Conservation (phyloP, 2,797 vertebrate species). For the Hoplostethus mediterraneus region DNA sequence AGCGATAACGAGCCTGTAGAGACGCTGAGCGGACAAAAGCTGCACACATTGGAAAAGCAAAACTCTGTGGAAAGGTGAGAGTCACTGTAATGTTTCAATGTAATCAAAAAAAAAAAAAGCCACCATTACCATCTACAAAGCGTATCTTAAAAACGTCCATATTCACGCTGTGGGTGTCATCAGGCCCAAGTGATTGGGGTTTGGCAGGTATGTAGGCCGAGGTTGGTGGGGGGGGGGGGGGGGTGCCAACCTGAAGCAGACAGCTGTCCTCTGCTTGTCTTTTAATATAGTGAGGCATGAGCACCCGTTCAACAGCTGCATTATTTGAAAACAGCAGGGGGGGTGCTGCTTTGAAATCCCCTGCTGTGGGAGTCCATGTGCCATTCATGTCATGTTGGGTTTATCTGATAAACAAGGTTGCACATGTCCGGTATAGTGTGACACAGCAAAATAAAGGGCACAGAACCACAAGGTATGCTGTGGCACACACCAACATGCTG, state of each 20-base stretch:
- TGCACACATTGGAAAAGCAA: background rate
- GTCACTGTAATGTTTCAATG: background rate
- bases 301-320: background rate
- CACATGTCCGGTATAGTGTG: background rate
- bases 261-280: too few species aligned
- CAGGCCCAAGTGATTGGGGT: too few species aligned
- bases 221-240: background rate
- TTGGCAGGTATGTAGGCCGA: too few species aligned
- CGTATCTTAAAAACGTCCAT: too few species aligned
- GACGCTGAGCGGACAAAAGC: slow-evolving; percentile 10
- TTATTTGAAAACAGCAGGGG: background rate
- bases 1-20: slow-evolving; percentile 56
- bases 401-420: too few species aligned
- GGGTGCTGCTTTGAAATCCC: background rate
- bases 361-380: background rate
- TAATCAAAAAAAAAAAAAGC: background rate
- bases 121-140: too few species aligned
- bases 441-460: slow-evolving; percentile 1
- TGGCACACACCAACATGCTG: slow-evolving; percentile 16
- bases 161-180: too few species aligned
- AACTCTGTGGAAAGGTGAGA: slow-evolving; percentile 60
- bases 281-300: background rate
- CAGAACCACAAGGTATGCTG: slow-evolving; percentile 3
- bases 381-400: background rate
- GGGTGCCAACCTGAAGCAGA: background rate